Base-by-base conservation (phyloP, 1,140 invertebrate species). In the Drosophila neocordata region DNA sequence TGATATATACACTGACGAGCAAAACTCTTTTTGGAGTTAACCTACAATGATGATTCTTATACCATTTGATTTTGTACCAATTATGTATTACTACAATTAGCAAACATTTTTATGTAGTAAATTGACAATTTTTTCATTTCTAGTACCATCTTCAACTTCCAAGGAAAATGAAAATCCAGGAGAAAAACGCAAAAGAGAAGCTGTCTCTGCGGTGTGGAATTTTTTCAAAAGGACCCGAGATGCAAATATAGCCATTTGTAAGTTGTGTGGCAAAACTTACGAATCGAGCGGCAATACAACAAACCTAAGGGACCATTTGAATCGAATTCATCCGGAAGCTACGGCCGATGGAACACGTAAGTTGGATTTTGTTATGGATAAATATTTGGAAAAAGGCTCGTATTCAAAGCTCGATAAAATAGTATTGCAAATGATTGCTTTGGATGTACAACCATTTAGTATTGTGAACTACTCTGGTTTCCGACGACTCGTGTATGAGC, bases 141-240 rank as follows among this genome's bases (percentile, higher is more conserved):
- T 31, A 31, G 27, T 31, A 31, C 2, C 27, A 41, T 13, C 13
- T 41, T 41, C 38, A 41, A 41, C 13, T 41, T 41, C 38, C 38
- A 41, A 18, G 38, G 38, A 41, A 41, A 41, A 41, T 41, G 38
- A 41, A 41, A 41, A 41, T 41, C n/a, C 38, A 41, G 38, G 38
- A 41, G 38, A 41, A 41, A 41, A 41, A 41, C 13, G 38, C 38
- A 41, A 41, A 41, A 41, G 13, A 41, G 13, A 41, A 41, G 38
- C 13, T 7, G 38, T 41, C 38, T 41, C 38, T 41, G 38, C 38
- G 38, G 38, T 41, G 38, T 41, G 38, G 38, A 31, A 31, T 31
- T 31, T 31, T 31, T 31, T 35, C 22, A 24, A 24, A 24, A 24
- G 22, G 22, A 24, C 22, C 22, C 22, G 22, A 4, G 22, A 24